phyloP scores from a whole-genome alignment of 2,888 invertebrate genomes.

The Drosophila siamana region DNA sequence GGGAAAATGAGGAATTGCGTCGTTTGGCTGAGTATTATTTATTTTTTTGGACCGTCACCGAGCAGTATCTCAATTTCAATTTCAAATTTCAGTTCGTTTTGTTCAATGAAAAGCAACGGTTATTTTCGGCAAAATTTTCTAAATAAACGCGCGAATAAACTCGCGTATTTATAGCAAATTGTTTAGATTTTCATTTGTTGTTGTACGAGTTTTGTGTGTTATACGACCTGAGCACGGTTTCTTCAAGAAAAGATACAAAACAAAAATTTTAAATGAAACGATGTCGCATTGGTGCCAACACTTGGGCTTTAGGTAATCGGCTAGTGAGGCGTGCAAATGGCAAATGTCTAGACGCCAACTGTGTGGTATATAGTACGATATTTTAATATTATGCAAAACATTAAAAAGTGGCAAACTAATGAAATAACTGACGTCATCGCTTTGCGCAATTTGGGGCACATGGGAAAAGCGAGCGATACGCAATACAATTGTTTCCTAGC shows the following conservation, averaged over 20 bases:
- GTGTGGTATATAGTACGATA: slow-evolving; percentile 1
- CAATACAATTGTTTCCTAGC: slow-evolving; percentile 50
- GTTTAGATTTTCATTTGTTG: too few relatives aligned
- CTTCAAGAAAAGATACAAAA: background rate
- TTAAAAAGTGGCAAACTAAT: slow-evolving; percentile 38
- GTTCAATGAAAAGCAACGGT: slow-evolving; percentile 64
- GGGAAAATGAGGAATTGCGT: slow-evolving; percentile 21
- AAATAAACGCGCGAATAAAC: slow-evolving; percentile 31
- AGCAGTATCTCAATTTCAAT: slow-evolving; percentile 15
- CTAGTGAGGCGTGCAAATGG: slow-evolving; percentile 32
- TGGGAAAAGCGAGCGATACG: slow-evolving; percentile 14
- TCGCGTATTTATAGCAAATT: slow-evolving; percentile 22
- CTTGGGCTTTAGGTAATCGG: slow-evolving; percentile 70
- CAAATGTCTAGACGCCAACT: slow-evolving; percentile 49
- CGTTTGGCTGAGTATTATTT: slow-evolving; percentile 25
- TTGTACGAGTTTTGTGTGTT: slow-evolving; percentile 3
- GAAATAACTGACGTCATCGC: slow-evolving; percentile 65
- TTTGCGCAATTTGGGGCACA: slow-evolving; percentile 56
- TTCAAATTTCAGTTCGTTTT: slow-evolving; percentile 40
- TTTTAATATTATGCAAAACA: slow-evolving; percentile 42
- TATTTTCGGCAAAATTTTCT: slow-evolving; percentile 36
- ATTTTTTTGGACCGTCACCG: slow-evolving; percentile 25
- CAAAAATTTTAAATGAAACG: slow-evolving; percentile 1
- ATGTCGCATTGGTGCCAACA: slow-evolving; percentile 70
- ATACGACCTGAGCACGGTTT: background rate